Percentiles rank a stretch among this genome's conserved stretches.
Conservation (phyloP, 2,113 vertebrate species). For the Smithornis capensis region DNA sequence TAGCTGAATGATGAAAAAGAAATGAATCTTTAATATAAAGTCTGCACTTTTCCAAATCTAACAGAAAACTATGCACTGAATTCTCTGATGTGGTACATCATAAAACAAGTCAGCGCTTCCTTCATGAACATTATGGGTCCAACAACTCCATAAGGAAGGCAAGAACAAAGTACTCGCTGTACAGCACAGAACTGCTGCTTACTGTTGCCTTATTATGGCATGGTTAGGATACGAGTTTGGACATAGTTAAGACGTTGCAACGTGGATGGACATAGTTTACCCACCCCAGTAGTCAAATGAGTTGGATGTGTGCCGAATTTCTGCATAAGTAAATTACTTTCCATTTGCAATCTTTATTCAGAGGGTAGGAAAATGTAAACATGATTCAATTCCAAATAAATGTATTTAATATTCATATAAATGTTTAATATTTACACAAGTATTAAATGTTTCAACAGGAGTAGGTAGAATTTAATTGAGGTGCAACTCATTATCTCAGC, state of each 20-base stretch:
- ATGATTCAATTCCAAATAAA: conserved; percentile 61
- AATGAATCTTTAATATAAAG: neutral
- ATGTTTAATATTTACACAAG: conserved; percentile 73
- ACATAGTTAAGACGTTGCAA: neutral
- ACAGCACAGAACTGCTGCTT: neutral
- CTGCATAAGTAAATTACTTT: conserved; percentile 59
- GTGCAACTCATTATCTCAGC: neutral
- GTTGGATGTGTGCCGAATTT: conserved; percentile 23
- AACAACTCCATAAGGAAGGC: neutral
- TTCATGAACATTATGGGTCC: conserved; percentile 23
- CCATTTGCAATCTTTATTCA: conserved; percentile 55
- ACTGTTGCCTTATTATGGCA: neutral
- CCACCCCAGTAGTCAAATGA: neutral
- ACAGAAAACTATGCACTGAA: neutral
- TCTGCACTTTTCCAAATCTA: conserved; percentile 9
- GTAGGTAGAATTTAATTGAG: conserved; percentile 56
- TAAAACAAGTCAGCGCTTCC: conserved; percentile 51
- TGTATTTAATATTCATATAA: conserved; percentile 58
- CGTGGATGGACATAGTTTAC: neutral
- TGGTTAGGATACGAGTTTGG: neutral
- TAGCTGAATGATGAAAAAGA: conserved; percentile 34
- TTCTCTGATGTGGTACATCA: neutral
- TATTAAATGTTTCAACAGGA: conserved; percentile 44
- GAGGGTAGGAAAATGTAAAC: conserved; percentile 59
- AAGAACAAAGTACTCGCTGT: conserved; percentile 14